Evolutionary conservation across 2,888 invertebrate species (phyloP), one percentile per base, ranked within the genome.

Genomic region (Dryococelus australis): DNA sequence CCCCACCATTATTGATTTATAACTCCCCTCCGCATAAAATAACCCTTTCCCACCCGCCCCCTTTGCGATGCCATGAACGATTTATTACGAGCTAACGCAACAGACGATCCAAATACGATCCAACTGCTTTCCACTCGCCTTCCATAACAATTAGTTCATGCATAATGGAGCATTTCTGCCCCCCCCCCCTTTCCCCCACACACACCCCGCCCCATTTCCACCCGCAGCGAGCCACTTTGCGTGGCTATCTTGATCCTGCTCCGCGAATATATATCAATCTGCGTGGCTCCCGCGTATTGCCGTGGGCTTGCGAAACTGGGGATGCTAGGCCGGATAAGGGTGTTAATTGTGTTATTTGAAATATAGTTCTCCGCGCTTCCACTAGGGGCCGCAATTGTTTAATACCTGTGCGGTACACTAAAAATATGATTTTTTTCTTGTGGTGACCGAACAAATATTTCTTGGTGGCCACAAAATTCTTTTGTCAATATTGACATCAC

Each of bases 21-120:
- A 65, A 65, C 65, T 20, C 65, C 65, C 65, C 65, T 20, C 16
- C 65, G 65, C 65, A 65, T 65, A 65, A 65, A 65, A 65, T 65
- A 65, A 65, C 65, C 65, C 24, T 65, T 65, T 16, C 65, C n/a
- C n/a, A n/a, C 65, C 10, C 65, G 20, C 65, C 24, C 65, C 13
- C 24, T 20, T 5, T 13, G 65, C 20, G 65, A 8, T 24, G 65
- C 24, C 65, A 65, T 65, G 65, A 65, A 65, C 65, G 65, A 65
- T 65, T 65, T 65, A 65, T 65, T 65, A 24, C 65, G 65, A 65
- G 24, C 65, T 65, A 65, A 65, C 65, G 65, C 65, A 65, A 65
- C 65, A 65, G 65, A 65, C 65, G 65, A 65, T 65, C 65, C 65
- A 65, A 65, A 65, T 65, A 65, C 65, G 65, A 65, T 65, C 65